Evolutionary conservation across 2,888 invertebrate species (phyloP).

Genomic region (Aquatica leii): DNA sequence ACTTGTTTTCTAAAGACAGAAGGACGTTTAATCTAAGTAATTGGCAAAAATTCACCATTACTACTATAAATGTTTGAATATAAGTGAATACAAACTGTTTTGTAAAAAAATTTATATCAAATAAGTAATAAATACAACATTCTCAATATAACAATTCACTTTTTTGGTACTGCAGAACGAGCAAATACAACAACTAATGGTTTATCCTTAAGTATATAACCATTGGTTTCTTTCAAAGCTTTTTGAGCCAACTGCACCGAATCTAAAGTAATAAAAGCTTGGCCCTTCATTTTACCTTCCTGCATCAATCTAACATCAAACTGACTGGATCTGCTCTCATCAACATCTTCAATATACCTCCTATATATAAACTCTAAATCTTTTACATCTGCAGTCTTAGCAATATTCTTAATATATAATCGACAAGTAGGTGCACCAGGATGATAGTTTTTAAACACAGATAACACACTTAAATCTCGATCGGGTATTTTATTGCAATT

Average conservation of each 20-base stretch:
- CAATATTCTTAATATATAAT: slow-evolving; percentile 91
- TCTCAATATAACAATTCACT: slow-evolving; percentile 29
- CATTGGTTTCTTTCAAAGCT: slow-evolving; percentile 87
- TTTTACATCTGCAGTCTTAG: slow-evolving; percentile 78
- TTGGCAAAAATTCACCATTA: too few species aligned
- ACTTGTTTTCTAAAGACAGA: too few species aligned
- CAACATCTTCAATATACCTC: slow-evolving; percentile 64
- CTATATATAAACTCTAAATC: slow-evolving; percentile 81
- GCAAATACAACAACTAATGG: slow-evolving; percentile 93
- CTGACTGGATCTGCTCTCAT: slow-evolving; percentile 56
- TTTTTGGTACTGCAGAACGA: slow-evolving; percentile 57
- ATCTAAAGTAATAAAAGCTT: slow-evolving; percentile 89
- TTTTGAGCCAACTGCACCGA: slow-evolving; percentile 72
- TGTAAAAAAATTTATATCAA: too few species aligned
- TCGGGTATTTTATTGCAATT: slow-evolving; percentile 72
- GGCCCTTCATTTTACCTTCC: slow-evolving; percentile 96
- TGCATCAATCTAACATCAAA: slow-evolving; percentile 86
- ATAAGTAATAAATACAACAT: too few species aligned
- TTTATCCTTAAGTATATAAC: slow-evolving; percentile 84
- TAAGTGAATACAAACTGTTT: too few species aligned
- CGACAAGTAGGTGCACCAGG: slow-evolving; percentile 82
- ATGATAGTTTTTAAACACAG: slow-evolving; percentile 87
- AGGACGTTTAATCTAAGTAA: too few species aligned
- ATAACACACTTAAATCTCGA: slow-evolving; percentile 75
- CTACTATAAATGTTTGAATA: too few species aligned